Base-by-base conservation (phyloP, 2,888 invertebrate species). In the Lathronympha strigana region DNA sequence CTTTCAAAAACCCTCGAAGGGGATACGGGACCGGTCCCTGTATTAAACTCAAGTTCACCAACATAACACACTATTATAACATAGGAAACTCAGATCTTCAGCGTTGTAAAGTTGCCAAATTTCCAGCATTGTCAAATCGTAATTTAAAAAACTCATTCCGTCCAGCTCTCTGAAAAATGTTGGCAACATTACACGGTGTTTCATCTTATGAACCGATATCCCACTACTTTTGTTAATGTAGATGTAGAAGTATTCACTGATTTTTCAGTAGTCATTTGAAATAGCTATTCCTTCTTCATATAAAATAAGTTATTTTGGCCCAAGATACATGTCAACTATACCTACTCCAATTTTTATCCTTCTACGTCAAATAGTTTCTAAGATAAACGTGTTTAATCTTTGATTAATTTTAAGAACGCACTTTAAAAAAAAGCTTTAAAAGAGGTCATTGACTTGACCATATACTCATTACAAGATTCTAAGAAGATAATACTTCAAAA, bases 111-210 rank as follows among this genome's bases (percentile, higher is more conserved):
- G 40, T 40, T 54, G 66, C 66, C 66, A 66, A 61, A 23, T 28
- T 23, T 54, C 50, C 38, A 61, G 61, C 54, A 66, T 66, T 61
- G 47, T 66, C 60, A 61, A 60, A 28, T 61, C 54, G 47, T 28
- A 64, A 64, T 47, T 49, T 54, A 36, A 61, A 53, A 66, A 63
- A 49, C 47, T 31, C 53, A 47, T 63, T 63, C 54, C 25, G 13
- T 17, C 11, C 53, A 45, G 36, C 38, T 60, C 36, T 51, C 11
- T n/a, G 28, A 61, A 47, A 45, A 55, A 61, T 54, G 23, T 61
- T 66, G 60, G 66, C 66, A 61, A 66, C 53, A 36, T 54, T 45
- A 51, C 31, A 28, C 53, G 28, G 13, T 36, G 47, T n/a, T 36
- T 55, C 62, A 54, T 47, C 36, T 38, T 49, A 19, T 25, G 28